These are phyloP conservation scores for Emydoidea blandingii DNA, from an alignment of 2,797 vertebrate genomes.

Conservation along the genomic window DNA sequence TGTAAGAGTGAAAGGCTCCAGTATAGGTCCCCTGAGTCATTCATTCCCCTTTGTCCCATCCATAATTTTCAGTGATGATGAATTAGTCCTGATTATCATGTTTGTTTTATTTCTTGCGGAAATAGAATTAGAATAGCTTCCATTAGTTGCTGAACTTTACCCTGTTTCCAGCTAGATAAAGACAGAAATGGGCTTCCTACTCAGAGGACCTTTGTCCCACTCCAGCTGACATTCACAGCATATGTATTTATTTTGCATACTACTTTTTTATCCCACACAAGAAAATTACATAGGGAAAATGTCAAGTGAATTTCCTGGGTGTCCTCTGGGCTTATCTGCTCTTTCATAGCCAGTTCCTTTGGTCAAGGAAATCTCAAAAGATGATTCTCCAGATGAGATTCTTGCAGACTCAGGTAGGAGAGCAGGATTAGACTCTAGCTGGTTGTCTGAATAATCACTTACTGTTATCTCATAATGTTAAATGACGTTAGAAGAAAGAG, in stretches of 20 bases:
- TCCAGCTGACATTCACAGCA: neutral
- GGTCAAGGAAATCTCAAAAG: slow-evolving; percentile 17
- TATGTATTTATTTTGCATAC: slow-evolving; percentile 25
- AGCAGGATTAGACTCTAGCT: slow-evolving; percentile 28
- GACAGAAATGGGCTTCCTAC: neutral
- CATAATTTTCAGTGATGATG: neutral
- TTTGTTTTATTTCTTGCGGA: neutral
- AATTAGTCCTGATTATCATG: neutral
- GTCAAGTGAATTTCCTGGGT: neutral
- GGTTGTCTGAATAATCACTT: slow-evolving; percentile 55
- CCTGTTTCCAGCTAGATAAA: neutral
- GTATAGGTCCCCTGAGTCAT: neutral
- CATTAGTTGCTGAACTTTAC: neutral
- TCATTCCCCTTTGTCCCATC: neutral
- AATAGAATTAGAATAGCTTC: neutral
- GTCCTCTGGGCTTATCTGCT: slow-evolving; percentile 5
- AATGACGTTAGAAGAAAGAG: slow-evolving; percentile 19
- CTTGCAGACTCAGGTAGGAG: slow-evolving; percentile 13
- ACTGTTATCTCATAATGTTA: slow-evolving; percentile 54
- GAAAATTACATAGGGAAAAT: slow-evolving; percentile 12
- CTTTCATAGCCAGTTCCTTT: slow-evolving; percentile 15
- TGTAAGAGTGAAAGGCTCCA: neutral
- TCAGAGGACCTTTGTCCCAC: neutral
- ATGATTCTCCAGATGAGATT: slow-evolving; percentile 10
- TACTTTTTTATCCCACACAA: neutral